Evolutionary conservation across 2,113 vertebrate genomes (phyloP), one percentile per base, ranked within the genome.

Genomic region (Heterotilapia buettikoferi): DNA sequence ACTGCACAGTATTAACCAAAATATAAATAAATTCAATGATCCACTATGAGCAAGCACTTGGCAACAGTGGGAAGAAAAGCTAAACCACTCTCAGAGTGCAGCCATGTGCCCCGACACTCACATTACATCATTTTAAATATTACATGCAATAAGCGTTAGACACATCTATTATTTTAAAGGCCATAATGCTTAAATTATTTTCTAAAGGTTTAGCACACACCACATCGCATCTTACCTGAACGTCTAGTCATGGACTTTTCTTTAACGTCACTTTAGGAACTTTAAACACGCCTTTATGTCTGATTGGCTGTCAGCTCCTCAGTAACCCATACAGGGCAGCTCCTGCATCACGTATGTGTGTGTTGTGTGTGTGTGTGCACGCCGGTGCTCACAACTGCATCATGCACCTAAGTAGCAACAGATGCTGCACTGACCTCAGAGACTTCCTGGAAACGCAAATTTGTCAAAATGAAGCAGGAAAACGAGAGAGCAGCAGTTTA

Each of bases 401-500:
- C 96, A 95, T 95, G 95, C 89, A 95, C 95, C 93, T 98, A 98
- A 98, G 97, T 96, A 98, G 95, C 97, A 98, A 97, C 97, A 98
- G 98, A 98, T 98, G 97, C 97, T 91, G 95, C 87, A 86, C 94
- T 97, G 97, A 98, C 97, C 97, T 97, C 96, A 97, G 97, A 96
- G 95, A 96, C 97, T 98, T 98, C 97, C 97, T 98, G 97, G 96
- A 98, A 98, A 98, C 94, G 91, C 93, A 95, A 97, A 98, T 98
- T 98, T 98, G 97, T 98, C 97, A 98, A 97, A 97, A 97, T 97
- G 97, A 96, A 97, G 97, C 96, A 96, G 96, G 90, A 96, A 96
- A 96, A 94, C 73, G 91, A 93, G 90, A 89, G 92, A 92, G 89
- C 91, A 82, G 87, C 89, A 95, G 93, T 95, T 96, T 94, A 97